phyloP scores from a whole-genome alignment of 1,140 invertebrate species.

The Scaptomyza montana region DNA sequence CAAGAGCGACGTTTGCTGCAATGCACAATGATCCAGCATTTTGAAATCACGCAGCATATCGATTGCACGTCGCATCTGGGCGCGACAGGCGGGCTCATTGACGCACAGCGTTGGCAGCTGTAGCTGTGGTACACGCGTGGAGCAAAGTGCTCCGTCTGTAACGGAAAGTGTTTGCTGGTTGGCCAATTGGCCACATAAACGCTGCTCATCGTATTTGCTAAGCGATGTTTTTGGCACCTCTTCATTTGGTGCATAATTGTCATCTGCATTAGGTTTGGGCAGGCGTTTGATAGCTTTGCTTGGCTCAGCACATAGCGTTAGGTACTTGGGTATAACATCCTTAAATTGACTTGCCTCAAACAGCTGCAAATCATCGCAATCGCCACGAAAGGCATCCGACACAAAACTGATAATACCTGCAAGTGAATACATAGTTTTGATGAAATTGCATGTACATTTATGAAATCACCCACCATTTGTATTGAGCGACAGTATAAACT shows the following conservation, averaged over 20 bases:
- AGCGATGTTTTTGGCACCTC: slow-evolving; percentile 32
- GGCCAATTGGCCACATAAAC: slow-evolving; percentile 62
- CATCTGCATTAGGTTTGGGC: slow-evolving; percentile 34
- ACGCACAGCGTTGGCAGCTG: slow-evolving; percentile 70
- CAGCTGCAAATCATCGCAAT: slow-evolving; percentile 74
- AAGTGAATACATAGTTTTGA: background rate
- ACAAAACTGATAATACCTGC: slow-evolving; percentile 75
- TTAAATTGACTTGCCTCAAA: slow-evolving; percentile 73
- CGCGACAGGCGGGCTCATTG: slow-evolving; percentile 64
- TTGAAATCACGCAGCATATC: slow-evolving; percentile 65
- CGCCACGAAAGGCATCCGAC: slow-evolving; percentile 70
- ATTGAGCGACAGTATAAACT: slow-evolving; percentile 76
- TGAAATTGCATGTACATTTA: background rate
- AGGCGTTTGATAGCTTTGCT: slow-evolving; percentile 61
- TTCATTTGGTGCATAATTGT: background rate
- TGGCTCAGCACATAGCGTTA: slow-evolving; percentile 73
- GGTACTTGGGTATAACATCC: slow-evolving; percentile 70
- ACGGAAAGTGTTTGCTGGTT: slow-evolving; percentile 63
- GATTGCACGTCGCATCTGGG: slow-evolving; percentile 68
- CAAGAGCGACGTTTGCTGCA: slow-evolving; percentile 62
- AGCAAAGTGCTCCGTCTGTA: slow-evolving; percentile 63
- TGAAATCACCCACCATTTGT: slow-evolving; percentile 59
- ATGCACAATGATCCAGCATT: slow-evolving; percentile 65
- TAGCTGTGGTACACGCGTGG: slow-evolving; percentile 57
- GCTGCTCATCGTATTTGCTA: slow-evolving; percentile 60